phyloP scores from a whole-genome alignment of 2,113 vertebrate species.

The Caretta caretta region DNA sequence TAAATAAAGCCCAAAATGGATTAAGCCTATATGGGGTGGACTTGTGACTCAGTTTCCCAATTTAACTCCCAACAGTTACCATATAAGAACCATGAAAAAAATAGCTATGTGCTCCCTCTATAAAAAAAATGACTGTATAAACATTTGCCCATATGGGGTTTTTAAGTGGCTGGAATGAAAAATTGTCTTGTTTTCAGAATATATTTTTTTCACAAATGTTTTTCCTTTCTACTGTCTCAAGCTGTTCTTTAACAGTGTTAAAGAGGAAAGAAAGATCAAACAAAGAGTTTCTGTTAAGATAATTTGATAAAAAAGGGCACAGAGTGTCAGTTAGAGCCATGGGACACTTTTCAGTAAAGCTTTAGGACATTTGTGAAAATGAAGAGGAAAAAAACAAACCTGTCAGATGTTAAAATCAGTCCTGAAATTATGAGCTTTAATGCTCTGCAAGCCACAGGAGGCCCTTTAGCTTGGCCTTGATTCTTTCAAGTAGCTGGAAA shows the following conservation, averaged over 20 bases:
- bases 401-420: conserved; percentile 17
- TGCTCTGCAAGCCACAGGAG: conserved; percentile 29
- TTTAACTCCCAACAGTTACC: accelerated
- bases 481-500: conserved; percentile 57
- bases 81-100: neutral
- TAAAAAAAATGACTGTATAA: neutral
- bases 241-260: conserved; percentile 8
- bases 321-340: neutral
- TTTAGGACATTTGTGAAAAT: neutral
- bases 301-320: conserved; percentile 13
- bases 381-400: neutral
- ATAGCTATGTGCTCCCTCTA: conserved; percentile 8
- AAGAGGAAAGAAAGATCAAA: conserved; percentile 38
- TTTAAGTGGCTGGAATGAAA: conserved; percentile 1
- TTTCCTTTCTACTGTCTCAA: conserved; percentile 13
- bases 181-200: conserved; percentile 15
- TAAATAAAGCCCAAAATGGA: neutral
- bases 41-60: neutral
- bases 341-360: conserved; percentile 29
- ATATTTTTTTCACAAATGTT: conserved; percentile 8
- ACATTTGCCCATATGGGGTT: neutral
- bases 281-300: conserved; percentile 15
- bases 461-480: conserved; percentile 49
- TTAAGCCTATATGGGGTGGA: neutral
- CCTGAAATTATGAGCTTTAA: conserved; percentile 29